Evolutionary conservation across 2,888 invertebrate species (phyloP), one percentile per base, ranked within the genome.

Genomic region (Orthonevra nobilis): DNA sequence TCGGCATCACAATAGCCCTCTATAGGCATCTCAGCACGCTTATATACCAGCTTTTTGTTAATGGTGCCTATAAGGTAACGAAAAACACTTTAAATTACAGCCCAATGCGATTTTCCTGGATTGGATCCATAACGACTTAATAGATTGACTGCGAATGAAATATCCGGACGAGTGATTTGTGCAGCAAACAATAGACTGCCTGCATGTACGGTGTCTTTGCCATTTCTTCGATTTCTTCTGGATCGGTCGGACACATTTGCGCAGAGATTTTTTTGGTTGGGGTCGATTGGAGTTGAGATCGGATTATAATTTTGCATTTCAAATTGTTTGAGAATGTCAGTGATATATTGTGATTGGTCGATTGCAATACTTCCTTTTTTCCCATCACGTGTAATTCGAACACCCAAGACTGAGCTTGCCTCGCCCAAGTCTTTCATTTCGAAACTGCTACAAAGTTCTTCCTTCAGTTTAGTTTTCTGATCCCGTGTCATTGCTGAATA

Each of bases 51-150:
- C 2, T 20, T 38, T 12, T 60, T 36, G 15, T 72, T 32, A 0
- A 64, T 9, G 7, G 77, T 82, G 15, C 70, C 69, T 42, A 60
- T 68, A 6, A 81, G 28, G 19, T 81, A 81, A n/a, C 79, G 23
- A 14, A 81, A 32, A 4, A 81, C 68, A 10, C 72, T 44, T 40
- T 82, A 81, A 2, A 69, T 42, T 12, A 81, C 75, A n/a, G 28
- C 30, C 79, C 81, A 82, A 28, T 81, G 75, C n/a, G 64, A 42
- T 52, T 77, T 70, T 10, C 73, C 73, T 23, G 74, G 73, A 63
- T 79, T 79, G 1, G 6, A 40, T 9, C 19, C n/a, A 17, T 44
- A 81, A 6, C 81, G 36, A 15, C 68, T 74, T 3, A 82, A 17
- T 17, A 56, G 5, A 15, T 44, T 44, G 12, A 60, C 44, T 7